Evolutionary conservation across 2,113 vertebrate species (phyloP).

Genomic region (Epinephelus fuscoguttatus): DNA sequence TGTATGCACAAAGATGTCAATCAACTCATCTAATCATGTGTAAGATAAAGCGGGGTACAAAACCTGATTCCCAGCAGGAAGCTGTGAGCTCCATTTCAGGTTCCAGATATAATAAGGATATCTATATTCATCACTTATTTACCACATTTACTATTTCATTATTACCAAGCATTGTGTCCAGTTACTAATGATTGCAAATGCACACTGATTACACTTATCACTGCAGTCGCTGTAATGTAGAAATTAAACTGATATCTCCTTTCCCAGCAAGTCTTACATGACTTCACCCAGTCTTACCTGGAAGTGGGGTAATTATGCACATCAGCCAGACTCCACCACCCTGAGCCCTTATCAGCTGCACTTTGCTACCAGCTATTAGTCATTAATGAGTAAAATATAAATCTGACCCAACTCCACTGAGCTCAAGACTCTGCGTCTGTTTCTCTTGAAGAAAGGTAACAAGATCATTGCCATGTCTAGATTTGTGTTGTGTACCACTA

Average conservation of each 20-base stretch:
- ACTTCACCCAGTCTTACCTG: neutral
- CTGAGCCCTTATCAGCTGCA: constrained; percentile 79
- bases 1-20: no score
- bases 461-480: neutral
- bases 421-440: constrained; percentile 29
- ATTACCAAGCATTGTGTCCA: neutral
- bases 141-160: neutral
- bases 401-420: constrained; percentile 23
- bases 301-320: constrained; percentile 25
- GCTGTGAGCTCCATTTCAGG: no score
- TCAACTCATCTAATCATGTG: no score
- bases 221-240: neutral
- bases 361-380: constrained; percentile 82
- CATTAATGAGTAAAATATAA: constrained; percentile 77
- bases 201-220: neutral
- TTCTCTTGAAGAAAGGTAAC: constrained; percentile 73
- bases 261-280: constrained; percentile 6
- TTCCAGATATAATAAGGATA: no score
- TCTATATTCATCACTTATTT: no score
- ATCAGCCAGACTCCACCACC: constrained; percentile 37
- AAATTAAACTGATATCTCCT: neutral
- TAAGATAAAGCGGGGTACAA: no score
- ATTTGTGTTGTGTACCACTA: neutral
- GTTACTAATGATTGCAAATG: neutral
- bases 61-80: no score